Conservation (phyloP, 1,140 invertebrate species). For the Penaeus vannamei region DNA sequence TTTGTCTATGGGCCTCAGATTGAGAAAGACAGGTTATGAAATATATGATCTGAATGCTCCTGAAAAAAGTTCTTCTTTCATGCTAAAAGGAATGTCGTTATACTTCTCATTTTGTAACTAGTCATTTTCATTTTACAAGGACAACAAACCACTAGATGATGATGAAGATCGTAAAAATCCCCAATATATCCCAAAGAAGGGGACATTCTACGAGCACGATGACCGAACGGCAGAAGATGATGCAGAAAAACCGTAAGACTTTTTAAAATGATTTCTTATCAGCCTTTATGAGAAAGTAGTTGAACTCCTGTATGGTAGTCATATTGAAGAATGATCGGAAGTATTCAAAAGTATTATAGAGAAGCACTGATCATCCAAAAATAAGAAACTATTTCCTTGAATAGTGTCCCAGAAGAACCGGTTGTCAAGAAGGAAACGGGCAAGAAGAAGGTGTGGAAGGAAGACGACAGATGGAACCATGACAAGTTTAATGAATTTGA, state of each 20-base stretch:
- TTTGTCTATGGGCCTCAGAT: not conserved
- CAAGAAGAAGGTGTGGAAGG: constrained; percentile 74
- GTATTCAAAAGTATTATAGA: too few species aligned
- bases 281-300: not conserved
- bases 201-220: constrained; percentile 97
- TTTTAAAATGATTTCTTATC: not conserved
- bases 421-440: constrained; percentile 67
- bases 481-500: constrained; percentile 87
- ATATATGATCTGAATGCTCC: not conserved
- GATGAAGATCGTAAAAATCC: constrained; percentile 97
- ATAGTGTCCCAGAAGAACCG: constrained; percentile 37
- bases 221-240: constrained; percentile 78
- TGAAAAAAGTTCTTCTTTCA: too few species aligned
- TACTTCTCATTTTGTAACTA: not conserved
- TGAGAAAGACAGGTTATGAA: not conserved
- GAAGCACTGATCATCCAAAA: too few species aligned
- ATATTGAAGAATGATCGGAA: too few species aligned
- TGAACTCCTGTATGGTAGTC: not conserved
- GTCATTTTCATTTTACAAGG: not conserved
- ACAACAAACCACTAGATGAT: constrained; percentile 78
- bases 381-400: not conserved
- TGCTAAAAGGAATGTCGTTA: not conserved
- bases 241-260: constrained; percentile 51
- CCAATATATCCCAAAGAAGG: constrained; percentile 95
- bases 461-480: constrained; percentile 87